Conservation (phyloP, 2,888 invertebrate genomes). For the Ephialtes manifestator region DNA sequence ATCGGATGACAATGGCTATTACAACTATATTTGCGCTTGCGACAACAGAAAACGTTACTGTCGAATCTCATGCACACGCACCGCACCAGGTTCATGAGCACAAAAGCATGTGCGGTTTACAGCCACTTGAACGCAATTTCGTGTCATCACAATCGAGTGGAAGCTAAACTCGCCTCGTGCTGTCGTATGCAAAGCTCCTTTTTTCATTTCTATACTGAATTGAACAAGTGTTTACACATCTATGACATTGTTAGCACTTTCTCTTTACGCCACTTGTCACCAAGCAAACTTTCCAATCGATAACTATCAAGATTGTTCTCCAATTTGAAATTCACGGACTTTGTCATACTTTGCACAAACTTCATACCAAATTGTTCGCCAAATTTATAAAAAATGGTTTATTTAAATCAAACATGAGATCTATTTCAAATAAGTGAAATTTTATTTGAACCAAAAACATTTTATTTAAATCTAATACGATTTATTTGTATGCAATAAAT, state of each 20-base stretch:
- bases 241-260: constrained; percentile 39
- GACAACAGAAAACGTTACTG: constrained; percentile 54
- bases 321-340: constrained; percentile 13
- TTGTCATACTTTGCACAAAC: neutral
- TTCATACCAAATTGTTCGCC: neutral
- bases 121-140: constrained; percentile 60
- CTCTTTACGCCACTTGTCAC: constrained; percentile 37
- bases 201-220: neutral
- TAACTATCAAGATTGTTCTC: constrained; percentile 24
- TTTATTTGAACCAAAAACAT: too few species aligned
- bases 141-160: constrained; percentile 58
- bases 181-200: neutral
- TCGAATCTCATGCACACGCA: constrained; percentile 60
- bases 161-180: constrained; percentile 2
- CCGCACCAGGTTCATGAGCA: constrained; percentile 63
- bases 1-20: constrained; percentile 64
- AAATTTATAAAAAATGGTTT: neutral
- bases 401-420: too few species aligned
- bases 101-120: constrained; percentile 66
- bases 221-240: neutral
- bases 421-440: too few species aligned
- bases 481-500: too few species aligned
- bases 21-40: constrained; percentile 51
- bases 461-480: too few species aligned
- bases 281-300: constrained; percentile 31